Conservation (phyloP, 2,888 invertebrate genomes). For the Girardia tigrina region DNA sequence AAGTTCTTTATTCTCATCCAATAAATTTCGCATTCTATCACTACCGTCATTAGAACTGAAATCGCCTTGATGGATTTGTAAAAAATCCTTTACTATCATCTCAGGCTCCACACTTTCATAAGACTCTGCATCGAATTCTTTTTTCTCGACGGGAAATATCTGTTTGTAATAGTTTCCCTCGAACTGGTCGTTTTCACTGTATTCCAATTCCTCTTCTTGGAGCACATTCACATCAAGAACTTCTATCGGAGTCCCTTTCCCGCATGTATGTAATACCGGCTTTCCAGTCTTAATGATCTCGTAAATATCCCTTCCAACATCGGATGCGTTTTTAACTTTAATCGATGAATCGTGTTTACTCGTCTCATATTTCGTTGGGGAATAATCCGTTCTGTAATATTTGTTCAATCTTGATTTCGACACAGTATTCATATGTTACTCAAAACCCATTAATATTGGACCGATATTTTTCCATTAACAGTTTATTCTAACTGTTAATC, state of each 20-base stretch:
- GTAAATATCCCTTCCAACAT: background rate
- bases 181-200: background rate
- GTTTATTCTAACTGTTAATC: no score
- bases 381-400: no score
- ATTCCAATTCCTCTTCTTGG: background rate
- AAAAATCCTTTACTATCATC: background rate
- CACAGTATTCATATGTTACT: no score
- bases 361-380: no score
- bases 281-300: background rate
- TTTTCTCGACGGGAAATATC: background rate
- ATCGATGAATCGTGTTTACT: no score
- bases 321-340: background rate
- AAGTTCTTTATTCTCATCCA: background rate
- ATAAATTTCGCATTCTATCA: background rate
- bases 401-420: no score
- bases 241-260: background rate
- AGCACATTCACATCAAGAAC: background rate
- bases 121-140: background rate
- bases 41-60: background rate
- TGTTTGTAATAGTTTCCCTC: background rate
- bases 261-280: background rate
- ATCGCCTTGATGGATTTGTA: background rate
- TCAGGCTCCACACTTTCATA: constrained; percentile 5
- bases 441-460: no score
- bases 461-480: no score